Evolutionary conservation across 2,888 invertebrate species (phyloP), one percentile per base, ranked within the genome.

Genomic region (Phytoseiulus persimilis): DNA sequence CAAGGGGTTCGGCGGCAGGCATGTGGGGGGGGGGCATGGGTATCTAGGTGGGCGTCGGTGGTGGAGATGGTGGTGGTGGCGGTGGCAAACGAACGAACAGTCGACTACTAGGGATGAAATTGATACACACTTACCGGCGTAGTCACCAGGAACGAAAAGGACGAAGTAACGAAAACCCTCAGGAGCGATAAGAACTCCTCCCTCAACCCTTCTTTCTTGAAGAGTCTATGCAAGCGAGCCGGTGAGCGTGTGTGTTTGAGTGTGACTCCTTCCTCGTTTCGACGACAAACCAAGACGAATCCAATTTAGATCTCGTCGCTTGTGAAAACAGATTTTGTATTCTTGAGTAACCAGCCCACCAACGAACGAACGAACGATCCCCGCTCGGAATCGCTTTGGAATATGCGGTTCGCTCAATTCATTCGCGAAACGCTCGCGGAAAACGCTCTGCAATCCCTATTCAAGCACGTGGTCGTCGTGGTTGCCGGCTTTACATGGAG

Each of bases 251-350:
- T 65, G 65, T 65, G 65, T 65, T 65, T 65, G 65, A 65, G 65
- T 65, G 65, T 65, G 65, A 65, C 65, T 65, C 65, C 23, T 65
- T 28, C 28, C 65, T 65, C 65, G 65, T 65, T 28, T 18, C 65
- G 65, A 65, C 65, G 65, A 65, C 65, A 65, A 65, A 65, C 65
- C 65, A 65, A 65, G 65, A 65, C 65, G 65, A 65, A 65, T 65
- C 65, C 65, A 65, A 65, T 65, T 65, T 65, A 65, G 65, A 65
- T 65, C 65, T 65, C 65, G 14, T 65, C 87, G 87, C n/a, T 45
- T 87, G 87, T 32, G 87, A 87, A 87, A 87, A 87, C 87, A 87
- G 87, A 87, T 87, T 87, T 87, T 87, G 87, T 87, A 65, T 65
- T 65, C 65, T 65, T 65, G 65, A 65, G 65, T 65, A 65, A 65